A percentile compares a stretch with the other conserved stretches of the same genome.
phyloP scores from a whole-genome alignment of 1,140 invertebrate species.

The Homarus americanus region DNA sequence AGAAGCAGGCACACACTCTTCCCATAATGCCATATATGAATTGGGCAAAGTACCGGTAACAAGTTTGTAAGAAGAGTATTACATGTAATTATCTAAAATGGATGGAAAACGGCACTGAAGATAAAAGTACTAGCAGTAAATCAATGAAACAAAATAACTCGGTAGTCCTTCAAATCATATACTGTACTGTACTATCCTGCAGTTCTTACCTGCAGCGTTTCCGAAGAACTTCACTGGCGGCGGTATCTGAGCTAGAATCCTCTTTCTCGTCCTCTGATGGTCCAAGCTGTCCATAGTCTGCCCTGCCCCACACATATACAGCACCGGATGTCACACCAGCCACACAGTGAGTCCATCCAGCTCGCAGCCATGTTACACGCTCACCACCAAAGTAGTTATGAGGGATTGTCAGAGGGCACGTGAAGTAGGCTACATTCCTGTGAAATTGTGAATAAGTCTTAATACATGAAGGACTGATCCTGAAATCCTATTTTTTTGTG shows the following conservation, averaged over 20 bases:
- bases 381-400: constrained; percentile 76
- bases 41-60: no score
- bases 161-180: no score
- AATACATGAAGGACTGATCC: no score
- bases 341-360: constrained; percentile 88
- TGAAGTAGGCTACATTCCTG: constrained; percentile 75
- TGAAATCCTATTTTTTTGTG: no score
- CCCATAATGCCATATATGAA: no score
- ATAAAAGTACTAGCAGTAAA: no score
- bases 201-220: constrained; percentile 64
- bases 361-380: constrained; percentile 76
- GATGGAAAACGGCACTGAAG: no score
- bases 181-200: no score
- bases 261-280: constrained; percentile 67
- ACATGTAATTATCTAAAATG: no score
- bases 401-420: constrained; percentile 80
- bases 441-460: background rate
- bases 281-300: constrained; percentile 88
- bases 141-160: no score
- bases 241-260: constrained; percentile 62
- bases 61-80: no score
- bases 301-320: constrained; percentile 87
- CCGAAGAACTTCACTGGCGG: constrained; percentile 36
- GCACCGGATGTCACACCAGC: constrained; percentile 81
- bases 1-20: no score